phyloP scores from a whole-genome alignment of 2,888 invertebrate genomes.

The Clitarchus hookeri region DNA sequence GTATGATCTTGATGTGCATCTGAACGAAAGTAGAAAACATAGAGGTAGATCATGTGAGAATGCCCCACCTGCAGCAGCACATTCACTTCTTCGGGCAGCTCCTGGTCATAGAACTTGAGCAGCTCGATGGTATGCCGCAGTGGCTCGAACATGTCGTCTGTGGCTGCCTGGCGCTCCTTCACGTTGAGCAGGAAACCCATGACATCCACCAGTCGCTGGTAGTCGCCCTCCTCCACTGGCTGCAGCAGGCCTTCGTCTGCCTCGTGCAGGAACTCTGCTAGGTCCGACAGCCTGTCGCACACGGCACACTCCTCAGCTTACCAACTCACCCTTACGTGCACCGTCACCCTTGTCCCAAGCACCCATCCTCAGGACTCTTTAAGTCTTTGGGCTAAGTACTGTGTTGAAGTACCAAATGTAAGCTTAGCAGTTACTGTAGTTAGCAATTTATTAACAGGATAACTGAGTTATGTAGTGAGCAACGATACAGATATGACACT shows the following conservation, averaged over 20 bases:
- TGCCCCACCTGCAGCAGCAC: constrained; percentile 72
- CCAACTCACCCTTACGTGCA: too few relatives aligned
- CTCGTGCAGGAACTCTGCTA: constrained; percentile 84
- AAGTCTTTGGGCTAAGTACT: too few relatives aligned
- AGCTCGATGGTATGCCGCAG: constrained; percentile 91
- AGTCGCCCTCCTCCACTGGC: constrained; percentile 86
- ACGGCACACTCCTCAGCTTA: neutral
- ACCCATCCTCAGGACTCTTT: too few relatives aligned
- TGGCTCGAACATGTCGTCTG: constrained; percentile 96
- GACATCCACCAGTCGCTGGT: constrained; percentile 83
- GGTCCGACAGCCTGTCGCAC: constrained; percentile 71
- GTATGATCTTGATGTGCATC: too few relatives aligned
- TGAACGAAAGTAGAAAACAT: too few relatives aligned
- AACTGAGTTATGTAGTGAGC: too few relatives aligned
- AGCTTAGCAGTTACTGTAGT: too few relatives aligned
- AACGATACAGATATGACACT: too few relatives aligned
- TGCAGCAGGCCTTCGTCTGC: constrained; percentile 84
- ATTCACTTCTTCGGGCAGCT: constrained; percentile 95
- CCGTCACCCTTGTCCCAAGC: too few relatives aligned
- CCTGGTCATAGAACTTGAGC: constrained; percentile 92
- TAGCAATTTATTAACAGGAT: too few relatives aligned
- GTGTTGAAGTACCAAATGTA: too few relatives aligned
- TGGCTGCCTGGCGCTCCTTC: constrained; percentile 83
- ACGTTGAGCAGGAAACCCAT: constrained; percentile 94
- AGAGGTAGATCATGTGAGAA: neutral